Conservation (phyloP, 2,888 invertebrate species). For the Macrosoma leucophasiata region DNA sequence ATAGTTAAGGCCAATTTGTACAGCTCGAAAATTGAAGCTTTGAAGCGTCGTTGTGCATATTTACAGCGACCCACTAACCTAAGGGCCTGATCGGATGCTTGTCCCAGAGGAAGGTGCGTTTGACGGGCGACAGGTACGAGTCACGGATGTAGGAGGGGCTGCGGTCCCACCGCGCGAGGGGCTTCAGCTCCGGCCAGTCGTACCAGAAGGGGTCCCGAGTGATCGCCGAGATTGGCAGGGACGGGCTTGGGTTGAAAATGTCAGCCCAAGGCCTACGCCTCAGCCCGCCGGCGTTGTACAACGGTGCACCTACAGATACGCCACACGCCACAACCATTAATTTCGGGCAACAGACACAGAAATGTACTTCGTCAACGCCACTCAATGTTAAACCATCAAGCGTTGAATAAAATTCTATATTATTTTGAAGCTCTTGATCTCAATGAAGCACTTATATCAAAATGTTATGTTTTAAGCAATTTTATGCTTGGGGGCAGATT, state of each 20-base stretch:
- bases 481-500: too few relatives aligned
- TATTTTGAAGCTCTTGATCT: too few relatives aligned
- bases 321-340: constrained; percentile 53
- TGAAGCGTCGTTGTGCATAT: constrained; percentile 42
- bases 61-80: constrained; percentile 81
- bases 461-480: too few relatives aligned
- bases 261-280: constrained; percentile 78
- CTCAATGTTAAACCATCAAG: constrained; percentile 33
- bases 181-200: constrained; percentile 86
- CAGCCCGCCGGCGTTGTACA: constrained; percentile 80
- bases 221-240: constrained; percentile 85
- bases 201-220: constrained; percentile 94
- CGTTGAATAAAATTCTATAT: too few relatives aligned
- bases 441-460: too few relatives aligned
- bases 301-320: constrained; percentile 80
- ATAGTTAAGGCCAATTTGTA: constrained; percentile 45
- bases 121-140: constrained; percentile 93
- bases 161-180: constrained; percentile 82
- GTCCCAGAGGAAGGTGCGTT: constrained; percentile 93
- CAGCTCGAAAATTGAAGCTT: constrained; percentile 45
- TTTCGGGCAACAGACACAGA: constrained; percentile 52
- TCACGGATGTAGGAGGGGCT: constrained; percentile 88
- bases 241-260: constrained; percentile 87
- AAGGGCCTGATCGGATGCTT: constrained; percentile 93
- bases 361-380: constrained; percentile 56